Conservation (phyloP, 2,888 invertebrate genomes). For the Antheraea yamamai region DNA sequence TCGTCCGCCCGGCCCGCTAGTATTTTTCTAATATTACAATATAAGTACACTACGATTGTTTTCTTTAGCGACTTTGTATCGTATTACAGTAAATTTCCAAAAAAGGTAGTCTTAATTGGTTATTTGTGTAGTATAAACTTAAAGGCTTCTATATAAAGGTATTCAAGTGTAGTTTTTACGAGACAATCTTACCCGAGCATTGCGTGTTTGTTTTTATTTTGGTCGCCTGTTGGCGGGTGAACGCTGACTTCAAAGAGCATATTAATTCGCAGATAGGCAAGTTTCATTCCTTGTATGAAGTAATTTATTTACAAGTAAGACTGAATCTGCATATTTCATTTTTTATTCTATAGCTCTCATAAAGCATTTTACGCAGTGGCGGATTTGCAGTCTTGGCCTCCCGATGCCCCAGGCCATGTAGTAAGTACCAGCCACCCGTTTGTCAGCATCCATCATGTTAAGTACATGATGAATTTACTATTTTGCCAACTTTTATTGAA, state of each 20-base stretch:
- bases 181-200: conserved; percentile 70
- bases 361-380: no score
- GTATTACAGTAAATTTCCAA: no score
- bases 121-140: not conserved
- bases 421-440: no score
- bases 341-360: not conserved
- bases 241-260: conserved; percentile 50
- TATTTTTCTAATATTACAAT: no score
- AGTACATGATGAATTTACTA: no score
- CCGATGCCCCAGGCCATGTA: no score
- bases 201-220: conserved; percentile 66
- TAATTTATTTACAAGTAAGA: not conserved
- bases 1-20: no score
- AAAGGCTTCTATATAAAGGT: conserved; percentile 5
- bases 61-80: no score
- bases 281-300: not conserved
- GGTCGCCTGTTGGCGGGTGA: conserved; percentile 56
- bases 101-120: not conserved
- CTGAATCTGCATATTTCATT: not conserved
- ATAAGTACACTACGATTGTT: no score
- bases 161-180: conserved; percentile 55
- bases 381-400: not conserved
- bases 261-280: conserved; percentile 25
- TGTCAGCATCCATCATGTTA: no score
- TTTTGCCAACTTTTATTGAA: no score